A percentile compares a stretch with the other conserved stretches of the same genome.
phyloP scores from a whole-genome alignment of 2,888 invertebrate genomes.

The Tachystola acroxantha region DNA sequence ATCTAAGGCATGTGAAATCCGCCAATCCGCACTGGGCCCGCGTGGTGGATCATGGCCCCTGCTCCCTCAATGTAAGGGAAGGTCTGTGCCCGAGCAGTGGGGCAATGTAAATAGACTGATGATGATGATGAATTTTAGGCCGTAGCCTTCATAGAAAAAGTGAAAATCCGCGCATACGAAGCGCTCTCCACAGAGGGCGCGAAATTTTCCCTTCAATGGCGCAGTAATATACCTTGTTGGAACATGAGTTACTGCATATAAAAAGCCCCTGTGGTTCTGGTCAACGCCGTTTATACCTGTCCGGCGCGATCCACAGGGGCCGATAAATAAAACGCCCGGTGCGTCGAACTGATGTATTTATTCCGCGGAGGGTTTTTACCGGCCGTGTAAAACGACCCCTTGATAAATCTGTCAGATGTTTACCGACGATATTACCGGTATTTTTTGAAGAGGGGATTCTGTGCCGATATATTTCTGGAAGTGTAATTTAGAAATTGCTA shows the following conservation, averaged over 20 bases:
- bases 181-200: too few species aligned
- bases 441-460: not conserved
- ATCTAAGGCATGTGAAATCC: too few species aligned
- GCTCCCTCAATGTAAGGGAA: too few species aligned
- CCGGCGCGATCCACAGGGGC: conserved; percentile 27
- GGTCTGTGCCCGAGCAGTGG: too few species aligned
- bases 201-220: too few species aligned
- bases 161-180: too few species aligned
- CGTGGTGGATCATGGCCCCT: too few species aligned
- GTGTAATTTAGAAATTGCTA: not conserved
- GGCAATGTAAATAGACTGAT: too few species aligned
- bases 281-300: conserved; percentile 18
- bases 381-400: conserved; percentile 32
- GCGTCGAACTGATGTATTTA: conserved; percentile 31
- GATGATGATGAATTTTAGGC: too few species aligned
- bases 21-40: too few species aligned
- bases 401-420: conserved; percentile 22
- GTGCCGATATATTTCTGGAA: not conserved
- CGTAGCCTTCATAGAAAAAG: too few species aligned
- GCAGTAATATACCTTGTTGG: too few species aligned
- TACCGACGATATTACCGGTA: not conserved
- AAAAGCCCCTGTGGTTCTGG: conserved; percentile 1
- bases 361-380: conserved; percentile 38
- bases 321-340: conserved; percentile 35
- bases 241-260: not conserved